Conservation (phyloP, 2,888 invertebrate species). For the Dolichopus griseipennis region DNA sequence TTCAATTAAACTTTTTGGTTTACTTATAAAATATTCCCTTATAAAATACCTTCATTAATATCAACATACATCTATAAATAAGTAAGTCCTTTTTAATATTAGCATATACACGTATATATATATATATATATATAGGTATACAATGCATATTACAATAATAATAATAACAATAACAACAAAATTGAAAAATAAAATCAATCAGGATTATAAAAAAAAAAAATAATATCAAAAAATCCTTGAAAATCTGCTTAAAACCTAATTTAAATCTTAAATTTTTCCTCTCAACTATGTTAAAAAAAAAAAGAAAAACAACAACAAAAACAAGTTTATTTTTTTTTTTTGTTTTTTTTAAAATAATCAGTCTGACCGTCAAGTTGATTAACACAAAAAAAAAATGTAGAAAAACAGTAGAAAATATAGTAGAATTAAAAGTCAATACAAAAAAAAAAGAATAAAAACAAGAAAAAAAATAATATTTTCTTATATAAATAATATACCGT, state of each 20-base stretch:
- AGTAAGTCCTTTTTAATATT: not conserved
- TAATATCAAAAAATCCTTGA: conserved; percentile 2
- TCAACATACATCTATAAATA: too few species aligned
- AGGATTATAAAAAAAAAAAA: too few species aligned
- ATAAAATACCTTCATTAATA: too few species aligned
- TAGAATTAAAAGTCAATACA: too few species aligned
- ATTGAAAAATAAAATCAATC: not conserved
- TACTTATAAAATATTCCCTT: too few species aligned
- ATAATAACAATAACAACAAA: not conserved
- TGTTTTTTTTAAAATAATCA: not conserved
- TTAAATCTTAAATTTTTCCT: conserved; percentile 4
- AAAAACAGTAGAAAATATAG: too few species aligned
- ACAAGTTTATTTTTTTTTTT: not conserved
- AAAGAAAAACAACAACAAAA: not conserved
- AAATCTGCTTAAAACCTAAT: not conserved
- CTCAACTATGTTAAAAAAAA: not conserved
- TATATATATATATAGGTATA: too few species aligned
- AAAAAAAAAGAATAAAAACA: not conserved
- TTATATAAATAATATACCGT: too few species aligned
- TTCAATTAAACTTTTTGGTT: not conserved
- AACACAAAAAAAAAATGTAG: not conserved
- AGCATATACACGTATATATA: too few species aligned
- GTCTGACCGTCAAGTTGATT: conserved; percentile 6
- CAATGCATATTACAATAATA: too few species aligned
- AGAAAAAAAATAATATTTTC: not conserved